A percentile compares a stretch with the other conserved stretches of the same genome.
These are phyloP conservation scores for Eupithecia centaureata DNA, from an alignment of 2,888 invertebrate genomes.

Conservation along the genomic window DNA sequence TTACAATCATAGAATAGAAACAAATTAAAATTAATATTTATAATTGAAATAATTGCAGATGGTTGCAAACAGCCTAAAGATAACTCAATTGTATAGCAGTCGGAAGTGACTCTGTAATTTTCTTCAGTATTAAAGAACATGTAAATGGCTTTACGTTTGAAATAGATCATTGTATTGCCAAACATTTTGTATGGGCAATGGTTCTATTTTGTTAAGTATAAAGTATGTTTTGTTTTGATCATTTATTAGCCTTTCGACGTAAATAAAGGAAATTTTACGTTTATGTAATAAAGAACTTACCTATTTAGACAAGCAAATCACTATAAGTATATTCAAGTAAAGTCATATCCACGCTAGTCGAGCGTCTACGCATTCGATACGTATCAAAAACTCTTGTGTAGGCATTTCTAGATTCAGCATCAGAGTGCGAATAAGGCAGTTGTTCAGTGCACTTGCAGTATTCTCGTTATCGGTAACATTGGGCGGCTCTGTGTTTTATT, in stretches of 20 bases:
- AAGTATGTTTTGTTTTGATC: not conserved
- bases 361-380: not conserved
- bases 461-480: not conserved
- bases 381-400: not conserved
- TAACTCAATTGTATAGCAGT: no score
- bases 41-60: no score
- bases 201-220: not conserved
- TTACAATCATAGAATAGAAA: no score
- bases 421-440: not conserved
- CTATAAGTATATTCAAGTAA: no score
- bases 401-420: slow-evolving; percentile 4
- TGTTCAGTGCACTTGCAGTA: not conserved
- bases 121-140: no score
- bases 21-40: no score
- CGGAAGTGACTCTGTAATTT: no score
- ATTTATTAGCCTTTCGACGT: not conserved
- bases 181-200: not conserved
- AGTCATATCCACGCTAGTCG: not conserved
- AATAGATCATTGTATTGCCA: not conserved
- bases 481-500: not conserved
- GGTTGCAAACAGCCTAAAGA: no score
- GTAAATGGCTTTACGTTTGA: no score
- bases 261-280: not conserved
- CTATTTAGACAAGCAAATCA: no score
- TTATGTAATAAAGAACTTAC: not conserved